Percentiles rank a stretch among this genome's conserved stretches.
Conservation (phyloP, 2,888 invertebrate species). For the Physocephala rufipes region DNA sequence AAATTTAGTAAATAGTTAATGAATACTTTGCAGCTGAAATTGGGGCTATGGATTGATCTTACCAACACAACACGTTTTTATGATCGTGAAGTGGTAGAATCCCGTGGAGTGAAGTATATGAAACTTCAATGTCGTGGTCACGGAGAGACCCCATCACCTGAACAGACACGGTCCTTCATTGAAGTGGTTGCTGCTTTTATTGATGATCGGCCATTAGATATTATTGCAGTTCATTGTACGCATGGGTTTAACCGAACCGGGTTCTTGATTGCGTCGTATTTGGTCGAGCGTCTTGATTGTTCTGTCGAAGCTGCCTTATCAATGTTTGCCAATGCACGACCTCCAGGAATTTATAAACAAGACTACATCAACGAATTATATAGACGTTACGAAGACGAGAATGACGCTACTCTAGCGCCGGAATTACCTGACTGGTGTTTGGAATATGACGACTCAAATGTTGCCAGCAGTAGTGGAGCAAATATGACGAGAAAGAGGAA, state of each 20-base stretch:
- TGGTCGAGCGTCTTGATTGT: slow-evolving; percentile 85
- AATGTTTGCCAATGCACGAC: slow-evolving; percentile 77
- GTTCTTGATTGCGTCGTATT: slow-evolving; percentile 90
- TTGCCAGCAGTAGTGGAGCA: slow-evolving; percentile 36
- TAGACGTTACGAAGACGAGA: slow-evolving; percentile 80
- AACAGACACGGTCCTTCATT: slow-evolving; percentile 87
- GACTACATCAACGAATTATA: slow-evolving; percentile 93
- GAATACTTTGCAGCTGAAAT: slow-evolving; percentile 71
- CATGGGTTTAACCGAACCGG: slow-evolving; percentile 99
- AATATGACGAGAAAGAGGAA: slow-evolving; percentile 48
- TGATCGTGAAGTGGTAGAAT: slow-evolving; percentile 80
- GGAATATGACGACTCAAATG: slow-evolving; percentile 65
- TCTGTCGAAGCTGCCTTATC: slow-evolving; percentile 84
- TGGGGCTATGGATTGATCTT: slow-evolving; percentile 96
- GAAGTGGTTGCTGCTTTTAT: slow-evolving; percentile 82
- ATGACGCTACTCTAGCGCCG: slow-evolving; percentile 78
- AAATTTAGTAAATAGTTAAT: neutral
- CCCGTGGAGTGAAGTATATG: slow-evolving; percentile 80
- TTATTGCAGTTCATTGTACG: slow-evolving; percentile 85
- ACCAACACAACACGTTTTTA: slow-evolving; percentile 97
- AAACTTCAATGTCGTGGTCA: slow-evolving; percentile 93
- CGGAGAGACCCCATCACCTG: slow-evolving; percentile 87
- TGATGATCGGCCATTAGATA: slow-evolving; percentile 78
- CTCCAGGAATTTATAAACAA: slow-evolving; percentile 97
- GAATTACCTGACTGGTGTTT: slow-evolving; percentile 88